A percentile compares a stretch with the other conserved stretches of the same genome.
Evolutionary conservation across 2,797 vertebrate species (phyloP).

Genomic region (Phrynocephalus forsythii): DNA sequence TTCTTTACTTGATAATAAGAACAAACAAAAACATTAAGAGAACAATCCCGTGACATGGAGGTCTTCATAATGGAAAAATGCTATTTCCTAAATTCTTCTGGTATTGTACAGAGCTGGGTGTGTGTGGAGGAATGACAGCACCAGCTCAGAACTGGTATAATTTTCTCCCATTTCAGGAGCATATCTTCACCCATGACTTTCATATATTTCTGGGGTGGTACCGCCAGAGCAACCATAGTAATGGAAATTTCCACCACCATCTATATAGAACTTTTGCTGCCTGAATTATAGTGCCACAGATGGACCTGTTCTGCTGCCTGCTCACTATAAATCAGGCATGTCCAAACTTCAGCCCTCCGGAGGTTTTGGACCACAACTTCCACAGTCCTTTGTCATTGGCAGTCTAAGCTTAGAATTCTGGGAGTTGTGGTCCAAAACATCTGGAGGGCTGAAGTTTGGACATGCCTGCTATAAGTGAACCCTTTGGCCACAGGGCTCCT

Average conservation of each 20-base stretch:
- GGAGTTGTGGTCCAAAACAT: too few relatives aligned
- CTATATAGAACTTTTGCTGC: background rate
- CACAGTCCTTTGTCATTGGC: too few relatives aligned
- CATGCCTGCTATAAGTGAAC: too few relatives aligned
- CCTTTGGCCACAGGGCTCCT: background rate
- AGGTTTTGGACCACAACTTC: too few relatives aligned
- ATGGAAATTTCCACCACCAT: background rate
- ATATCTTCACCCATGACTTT: too few relatives aligned
- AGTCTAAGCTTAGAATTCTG: too few relatives aligned
- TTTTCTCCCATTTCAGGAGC: background rate
- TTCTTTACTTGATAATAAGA: background rate
- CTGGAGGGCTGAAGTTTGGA: too few relatives aligned
- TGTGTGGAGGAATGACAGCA: too few relatives aligned
- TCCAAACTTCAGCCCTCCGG: too few relatives aligned
- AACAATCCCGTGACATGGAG: background rate
- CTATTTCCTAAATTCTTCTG: background rate
- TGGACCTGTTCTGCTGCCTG: too few relatives aligned
- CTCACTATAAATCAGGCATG: too few relatives aligned
- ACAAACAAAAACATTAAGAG: background rate
- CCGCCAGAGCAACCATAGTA: background rate
- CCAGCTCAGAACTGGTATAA: background rate
- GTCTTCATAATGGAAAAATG: background rate
- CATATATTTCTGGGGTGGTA: too few relatives aligned
- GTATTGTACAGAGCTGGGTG: background rate
- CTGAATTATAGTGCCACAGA: background rate